A percentile compares a stretch with the other conserved stretches of the same genome.
Evolutionary conservation across 2,113 vertebrate species (phyloP).

Genomic region (Copsychus sechellarum): DNA sequence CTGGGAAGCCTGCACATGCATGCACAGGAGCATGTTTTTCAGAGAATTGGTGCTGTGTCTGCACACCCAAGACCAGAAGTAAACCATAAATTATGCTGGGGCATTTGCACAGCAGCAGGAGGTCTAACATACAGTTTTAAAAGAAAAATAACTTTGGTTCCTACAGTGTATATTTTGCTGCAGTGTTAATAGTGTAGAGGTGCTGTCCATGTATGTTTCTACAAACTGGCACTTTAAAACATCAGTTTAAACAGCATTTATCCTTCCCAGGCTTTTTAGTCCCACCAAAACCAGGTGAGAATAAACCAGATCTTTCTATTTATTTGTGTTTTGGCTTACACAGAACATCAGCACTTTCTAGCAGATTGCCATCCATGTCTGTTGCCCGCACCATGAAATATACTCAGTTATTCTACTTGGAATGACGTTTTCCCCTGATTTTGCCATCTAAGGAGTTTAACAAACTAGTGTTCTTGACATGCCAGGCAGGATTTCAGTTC

Average conservation of each 20-base stretch:
- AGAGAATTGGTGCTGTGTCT: conserved; percentile 7
- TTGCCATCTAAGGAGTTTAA: neutral
- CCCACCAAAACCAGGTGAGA: neutral
- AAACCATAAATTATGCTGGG: neutral
- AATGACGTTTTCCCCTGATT: neutral
- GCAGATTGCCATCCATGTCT: neutral
- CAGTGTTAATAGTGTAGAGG: neutral
- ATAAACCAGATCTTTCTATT: neutral
- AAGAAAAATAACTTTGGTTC: neutral
- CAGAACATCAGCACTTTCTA: neutral
- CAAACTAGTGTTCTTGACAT: neutral
- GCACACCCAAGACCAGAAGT: conserved; percentile 24
- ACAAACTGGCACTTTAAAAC: neutral
- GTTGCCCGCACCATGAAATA: neutral
- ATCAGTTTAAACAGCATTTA: neutral
- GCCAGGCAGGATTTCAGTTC: neutral
- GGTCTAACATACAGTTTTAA: neutral
- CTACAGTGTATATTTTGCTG: neutral
- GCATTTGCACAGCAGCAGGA: neutral
- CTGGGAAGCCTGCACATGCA: conserved; percentile 24
- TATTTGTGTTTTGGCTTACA: neutral
- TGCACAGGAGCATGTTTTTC: conserved; percentile 12
- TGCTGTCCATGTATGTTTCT: neutral
- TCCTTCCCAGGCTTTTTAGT: neutral
- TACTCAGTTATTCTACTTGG: neutral